Evolutionary conservation across 2,113 vertebrate species (phyloP).

Genomic region (Taurulus bubalis): DNA sequence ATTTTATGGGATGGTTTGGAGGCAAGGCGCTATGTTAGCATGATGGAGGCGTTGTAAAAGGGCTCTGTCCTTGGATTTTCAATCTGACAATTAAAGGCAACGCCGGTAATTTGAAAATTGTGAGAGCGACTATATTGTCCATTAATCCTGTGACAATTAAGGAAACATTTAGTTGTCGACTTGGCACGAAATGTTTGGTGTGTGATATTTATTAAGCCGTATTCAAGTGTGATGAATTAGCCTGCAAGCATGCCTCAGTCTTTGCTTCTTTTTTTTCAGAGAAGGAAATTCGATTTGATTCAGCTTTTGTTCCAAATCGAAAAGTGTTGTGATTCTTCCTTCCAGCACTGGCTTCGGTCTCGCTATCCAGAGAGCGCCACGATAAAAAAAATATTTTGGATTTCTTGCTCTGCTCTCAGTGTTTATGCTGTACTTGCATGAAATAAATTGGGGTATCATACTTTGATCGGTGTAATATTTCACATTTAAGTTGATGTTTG

Average conservation of each 20-base stretch:
- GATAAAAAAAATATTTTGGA: slow-evolving; percentile 51
- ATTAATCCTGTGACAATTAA: slow-evolving; percentile 70
- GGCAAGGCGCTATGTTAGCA: slow-evolving; percentile 76
- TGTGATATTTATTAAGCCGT: slow-evolving; percentile 56
- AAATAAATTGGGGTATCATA: slow-evolving; percentile 63
- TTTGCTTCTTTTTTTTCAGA: slow-evolving; percentile 53
- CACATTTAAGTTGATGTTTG: slow-evolving; percentile 78
- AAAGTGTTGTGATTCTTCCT: slow-evolving; percentile 52
- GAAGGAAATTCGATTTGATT: slow-evolving; percentile 53
- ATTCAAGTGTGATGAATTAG: slow-evolving; percentile 53
- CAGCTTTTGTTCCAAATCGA: slow-evolving; percentile 38
- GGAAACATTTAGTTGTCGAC: slow-evolving; percentile 55
- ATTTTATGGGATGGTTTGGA: slow-evolving; percentile 84
- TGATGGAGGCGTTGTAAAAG: slow-evolving; percentile 62
- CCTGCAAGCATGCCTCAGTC: slow-evolving; percentile 21
- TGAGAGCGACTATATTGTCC: slow-evolving; percentile 55
- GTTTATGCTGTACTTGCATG: slow-evolving; percentile 66
- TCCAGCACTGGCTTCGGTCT: slow-evolving; percentile 45
- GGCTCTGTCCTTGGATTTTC: slow-evolving; percentile 78
- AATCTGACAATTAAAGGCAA: slow-evolving; percentile 82
- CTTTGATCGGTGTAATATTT: slow-evolving; percentile 78
- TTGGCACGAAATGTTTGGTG: slow-evolving; percentile 52
- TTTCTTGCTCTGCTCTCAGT: slow-evolving; percentile 51
- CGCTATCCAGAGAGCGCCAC: slow-evolving; percentile 11
- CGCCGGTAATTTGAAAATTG: slow-evolving; percentile 67